Evolutionary conservation across 2,113 vertebrate genomes (phyloP).

Genomic region (Nipponia nippon): DNA sequence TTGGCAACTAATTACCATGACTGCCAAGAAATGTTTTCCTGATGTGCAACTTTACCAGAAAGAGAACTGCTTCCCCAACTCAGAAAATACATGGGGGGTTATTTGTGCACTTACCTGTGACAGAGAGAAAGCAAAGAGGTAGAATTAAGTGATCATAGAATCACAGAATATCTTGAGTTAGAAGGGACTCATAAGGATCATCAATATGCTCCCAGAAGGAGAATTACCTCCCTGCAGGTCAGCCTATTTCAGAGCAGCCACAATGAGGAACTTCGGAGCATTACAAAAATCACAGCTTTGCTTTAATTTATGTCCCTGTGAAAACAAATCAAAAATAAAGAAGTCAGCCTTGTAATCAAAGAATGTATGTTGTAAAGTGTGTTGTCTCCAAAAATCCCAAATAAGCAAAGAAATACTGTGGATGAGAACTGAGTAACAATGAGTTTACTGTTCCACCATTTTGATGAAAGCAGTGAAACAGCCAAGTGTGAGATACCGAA

Average conservation of each 20-base stretch:
- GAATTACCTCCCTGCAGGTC: background rate
- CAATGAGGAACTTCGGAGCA: background rate
- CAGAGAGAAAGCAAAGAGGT: background rate
- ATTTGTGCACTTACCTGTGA: background rate
- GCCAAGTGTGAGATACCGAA: background rate
- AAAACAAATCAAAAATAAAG: background rate
- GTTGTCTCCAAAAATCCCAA: background rate
- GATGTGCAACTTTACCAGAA: background rate
- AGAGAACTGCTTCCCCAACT: background rate
- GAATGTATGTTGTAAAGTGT: background rate
- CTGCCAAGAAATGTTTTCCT: background rate
- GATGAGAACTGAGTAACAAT: background rate
- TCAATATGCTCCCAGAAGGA: background rate
- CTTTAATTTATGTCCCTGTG: background rate
- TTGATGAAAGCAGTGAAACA: background rate
- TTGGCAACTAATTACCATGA: background rate
- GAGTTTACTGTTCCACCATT: background rate
- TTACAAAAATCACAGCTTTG: background rate
- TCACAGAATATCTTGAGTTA: background rate
- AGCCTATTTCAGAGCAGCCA: background rate
- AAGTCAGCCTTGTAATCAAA: background rate
- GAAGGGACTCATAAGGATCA: background rate
- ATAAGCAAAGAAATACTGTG: background rate
- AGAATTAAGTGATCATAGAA: background rate
- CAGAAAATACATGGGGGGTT: background rate